Conservation (phyloP, 2,113 vertebrate species). For the Fulmarus glacialis region DNA sequence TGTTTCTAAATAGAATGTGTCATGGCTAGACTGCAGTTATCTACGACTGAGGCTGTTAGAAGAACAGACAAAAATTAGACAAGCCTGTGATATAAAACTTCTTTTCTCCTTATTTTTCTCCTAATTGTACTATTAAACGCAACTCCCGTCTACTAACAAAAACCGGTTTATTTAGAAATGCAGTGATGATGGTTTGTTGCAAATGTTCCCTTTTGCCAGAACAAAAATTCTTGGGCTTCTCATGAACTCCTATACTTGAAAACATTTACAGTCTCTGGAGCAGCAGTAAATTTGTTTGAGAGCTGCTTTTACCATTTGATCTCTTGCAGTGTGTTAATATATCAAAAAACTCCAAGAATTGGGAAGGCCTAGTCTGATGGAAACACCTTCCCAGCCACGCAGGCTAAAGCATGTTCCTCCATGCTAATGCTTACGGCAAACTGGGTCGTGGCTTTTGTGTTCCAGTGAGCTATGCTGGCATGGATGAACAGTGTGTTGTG, state of each 20-base stretch:
- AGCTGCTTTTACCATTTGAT: background rate
- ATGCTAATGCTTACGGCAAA: background rate
- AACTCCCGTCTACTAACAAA: background rate
- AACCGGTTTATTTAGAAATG: background rate
- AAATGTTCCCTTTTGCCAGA: background rate
- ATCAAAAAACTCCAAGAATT: background rate
- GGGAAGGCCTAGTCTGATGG: background rate
- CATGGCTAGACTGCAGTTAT: background rate
- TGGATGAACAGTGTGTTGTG: background rate
- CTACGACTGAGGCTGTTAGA: background rate
- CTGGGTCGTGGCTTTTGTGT: background rate
- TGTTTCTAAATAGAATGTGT: background rate
- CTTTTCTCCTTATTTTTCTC: background rate
- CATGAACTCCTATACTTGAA: background rate
- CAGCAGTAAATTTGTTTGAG: background rate
- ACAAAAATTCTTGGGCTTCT: background rate
- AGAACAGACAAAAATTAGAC: background rate
- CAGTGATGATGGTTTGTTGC: background rate
- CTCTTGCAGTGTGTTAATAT: background rate
- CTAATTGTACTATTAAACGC: background rate
- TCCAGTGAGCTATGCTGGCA: background rate
- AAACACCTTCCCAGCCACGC: background rate
- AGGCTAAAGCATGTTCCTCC: background rate
- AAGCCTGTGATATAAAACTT: background rate
- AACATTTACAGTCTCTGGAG: background rate